These are phyloP conservation scores for Isotomurus palustris DNA, from an alignment of 2,888 invertebrate species.

Conservation along the genomic window DNA sequence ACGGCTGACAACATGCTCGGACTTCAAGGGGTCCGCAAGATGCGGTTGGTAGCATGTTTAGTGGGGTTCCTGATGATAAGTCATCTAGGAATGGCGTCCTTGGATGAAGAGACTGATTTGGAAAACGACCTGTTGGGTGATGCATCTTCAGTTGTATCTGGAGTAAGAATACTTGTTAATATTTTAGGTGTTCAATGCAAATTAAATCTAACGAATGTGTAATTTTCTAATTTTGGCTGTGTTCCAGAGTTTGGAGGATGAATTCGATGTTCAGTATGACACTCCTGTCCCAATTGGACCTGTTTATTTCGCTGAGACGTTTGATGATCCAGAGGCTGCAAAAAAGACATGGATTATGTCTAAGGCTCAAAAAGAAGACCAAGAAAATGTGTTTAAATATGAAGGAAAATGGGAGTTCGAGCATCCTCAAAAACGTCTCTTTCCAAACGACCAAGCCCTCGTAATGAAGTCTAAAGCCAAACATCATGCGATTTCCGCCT, in stretches of 20 bases:
- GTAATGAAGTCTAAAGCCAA: slow-evolving; percentile 91
- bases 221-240: neutral
- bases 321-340: slow-evolving; percentile 70
- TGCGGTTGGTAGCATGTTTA: no score
- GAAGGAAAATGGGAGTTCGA: slow-evolving; percentile 78
- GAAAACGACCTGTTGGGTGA: neutral
- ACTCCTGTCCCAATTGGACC: slow-evolving; percentile 65
- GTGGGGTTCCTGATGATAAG: no score
- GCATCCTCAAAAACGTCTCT: slow-evolving; percentile 67
- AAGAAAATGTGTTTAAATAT: slow-evolving; percentile 86
- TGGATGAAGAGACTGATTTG: neutral
- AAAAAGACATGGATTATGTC: slow-evolving; percentile 80
- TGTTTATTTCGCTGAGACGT: slow-evolving; percentile 77
- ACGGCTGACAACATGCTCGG: no score
- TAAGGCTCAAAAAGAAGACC: slow-evolving; percentile 80
- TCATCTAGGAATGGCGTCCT: no score
- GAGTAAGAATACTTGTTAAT: neutral
- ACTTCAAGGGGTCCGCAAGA: no score
- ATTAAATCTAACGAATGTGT: neutral
- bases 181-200: neutral
- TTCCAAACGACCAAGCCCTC: slow-evolving; percentile 79
- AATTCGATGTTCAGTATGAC: slow-evolving; percentile 59
- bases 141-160: neutral
- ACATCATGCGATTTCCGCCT: slow-evolving; percentile 86
- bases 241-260: slow-evolving; percentile 47